Conservation (phyloP, 2,113 vertebrate species). For the Tragelaphus imberbis region DNA sequence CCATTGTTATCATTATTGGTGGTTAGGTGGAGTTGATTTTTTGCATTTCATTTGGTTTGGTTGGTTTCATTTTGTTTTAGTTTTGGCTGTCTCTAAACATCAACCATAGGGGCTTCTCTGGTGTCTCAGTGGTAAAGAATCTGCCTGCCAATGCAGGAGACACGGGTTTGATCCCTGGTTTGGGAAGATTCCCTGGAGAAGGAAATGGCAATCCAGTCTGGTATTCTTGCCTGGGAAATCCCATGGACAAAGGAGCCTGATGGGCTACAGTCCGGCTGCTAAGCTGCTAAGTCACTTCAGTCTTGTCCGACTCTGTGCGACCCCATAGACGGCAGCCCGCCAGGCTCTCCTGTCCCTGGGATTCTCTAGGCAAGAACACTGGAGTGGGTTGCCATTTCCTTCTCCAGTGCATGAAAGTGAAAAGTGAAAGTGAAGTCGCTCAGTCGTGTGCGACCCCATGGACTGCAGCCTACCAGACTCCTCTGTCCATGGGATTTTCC, state of each 20-base stretch:
- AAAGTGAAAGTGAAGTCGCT: too few relatives aligned
- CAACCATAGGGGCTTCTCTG: not conserved
- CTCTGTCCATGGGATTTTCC: too few relatives aligned
- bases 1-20: not conserved
- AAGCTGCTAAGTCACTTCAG: too few relatives aligned
- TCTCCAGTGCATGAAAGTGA: too few relatives aligned
- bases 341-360: too few relatives aligned
- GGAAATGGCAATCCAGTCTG: not conserved
- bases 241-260: not conserved
- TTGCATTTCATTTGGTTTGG: not conserved
- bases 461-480: too few relatives aligned
- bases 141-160: not conserved
- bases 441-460: too few relatives aligned
- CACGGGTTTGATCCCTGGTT: not conserved
- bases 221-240: not conserved
- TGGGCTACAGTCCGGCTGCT: not conserved
- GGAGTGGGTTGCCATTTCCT: too few relatives aligned
- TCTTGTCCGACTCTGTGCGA: too few relatives aligned
- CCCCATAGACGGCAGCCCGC: too few relatives aligned
- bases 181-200: not conserved
- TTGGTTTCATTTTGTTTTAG: not conserved
- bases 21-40: not conserved
- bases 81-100: constrained; percentile 9
- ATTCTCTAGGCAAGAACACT: too few relatives aligned
- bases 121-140: not conserved